phyloP scores from a whole-genome alignment of 2,113 vertebrate genomes.

The Trogon melanurus region DNA sequence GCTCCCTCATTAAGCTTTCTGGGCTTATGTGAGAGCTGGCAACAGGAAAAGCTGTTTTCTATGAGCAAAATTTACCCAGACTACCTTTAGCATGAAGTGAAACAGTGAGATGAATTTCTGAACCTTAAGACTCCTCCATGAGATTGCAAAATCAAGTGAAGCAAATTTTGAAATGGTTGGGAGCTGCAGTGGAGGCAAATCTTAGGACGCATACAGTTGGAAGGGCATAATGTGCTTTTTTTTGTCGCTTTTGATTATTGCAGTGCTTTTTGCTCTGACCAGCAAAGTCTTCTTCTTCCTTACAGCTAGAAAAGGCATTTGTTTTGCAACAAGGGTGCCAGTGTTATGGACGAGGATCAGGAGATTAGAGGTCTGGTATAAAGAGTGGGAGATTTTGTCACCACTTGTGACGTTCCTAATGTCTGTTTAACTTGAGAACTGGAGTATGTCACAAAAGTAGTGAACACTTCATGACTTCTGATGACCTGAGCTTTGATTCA shows the following conservation, averaged over 20 bases:
- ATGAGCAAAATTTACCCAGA: neutral
- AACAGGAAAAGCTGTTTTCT: neutral
- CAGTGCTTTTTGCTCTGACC: neutral
- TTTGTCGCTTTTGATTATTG: neutral
- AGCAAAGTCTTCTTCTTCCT: neutral
- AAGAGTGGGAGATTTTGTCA: neutral
- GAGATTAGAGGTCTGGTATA: neutral
- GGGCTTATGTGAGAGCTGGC: neutral
- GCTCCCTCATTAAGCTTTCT: neutral
- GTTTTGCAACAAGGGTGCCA: neutral
- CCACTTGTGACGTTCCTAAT: neutral
- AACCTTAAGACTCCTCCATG: neutral
- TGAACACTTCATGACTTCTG: neutral
- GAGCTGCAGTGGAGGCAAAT: neutral
- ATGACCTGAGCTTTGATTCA: neutral
- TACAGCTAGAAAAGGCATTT: neutral
- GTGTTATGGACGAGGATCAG: neutral
- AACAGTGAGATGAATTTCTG: neutral
- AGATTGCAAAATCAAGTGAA: constrained; percentile 10
- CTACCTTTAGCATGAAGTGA: neutral
- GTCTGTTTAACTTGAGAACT: neutral
- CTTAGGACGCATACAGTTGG: neutral
- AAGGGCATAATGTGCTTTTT: neutral
- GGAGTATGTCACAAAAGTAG: neutral
- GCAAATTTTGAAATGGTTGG: neutral